Percentiles rank a stretch among this genome's conserved stretches.
Conservation (phyloP, 1,140 invertebrate species). For the Megalonaias nervosa region DNA sequence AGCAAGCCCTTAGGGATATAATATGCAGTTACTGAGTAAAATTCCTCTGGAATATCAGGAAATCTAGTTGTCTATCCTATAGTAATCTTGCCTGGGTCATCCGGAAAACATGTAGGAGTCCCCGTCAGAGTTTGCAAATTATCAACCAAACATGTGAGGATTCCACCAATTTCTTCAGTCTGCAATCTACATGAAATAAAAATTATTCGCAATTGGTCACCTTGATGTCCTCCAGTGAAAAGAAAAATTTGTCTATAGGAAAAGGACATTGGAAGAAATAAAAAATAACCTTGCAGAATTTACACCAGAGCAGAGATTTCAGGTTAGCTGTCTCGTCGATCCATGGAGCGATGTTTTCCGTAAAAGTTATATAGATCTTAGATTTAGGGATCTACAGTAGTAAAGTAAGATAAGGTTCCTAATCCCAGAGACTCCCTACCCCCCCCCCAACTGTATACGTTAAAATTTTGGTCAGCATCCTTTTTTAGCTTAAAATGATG, state of each 20-base stretch:
- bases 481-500: too few relatives aligned
- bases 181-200: conserved; percentile 11
- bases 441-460: too few relatives aligned
- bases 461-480: too few relatives aligned
- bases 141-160: not conserved
- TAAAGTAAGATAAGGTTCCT: too few relatives aligned
- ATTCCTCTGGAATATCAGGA: not conserved
- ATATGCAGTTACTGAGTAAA: conserved; percentile 1
- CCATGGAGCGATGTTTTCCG: too few relatives aligned
- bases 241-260: not conserved
- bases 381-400: too few relatives aligned
- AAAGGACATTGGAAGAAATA: not conserved
- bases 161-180: not conserved
- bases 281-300: not conserved
- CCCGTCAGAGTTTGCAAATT: conserved; percentile 1
- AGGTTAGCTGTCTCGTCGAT: too few relatives aligned
- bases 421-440: too few relatives aligned
- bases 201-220: not conserved
- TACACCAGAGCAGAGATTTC: not conserved
- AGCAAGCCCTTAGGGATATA: not conserved
- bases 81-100: not conserved
- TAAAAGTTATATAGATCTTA: too few relatives aligned
- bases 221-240: too few relatives aligned
- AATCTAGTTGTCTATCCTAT: conserved; percentile 1
- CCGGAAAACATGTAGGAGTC: not conserved